Percentiles rank a stretch among this genome's conserved stretches.
These are phyloP conservation scores for Bos taurus DNA, from an alignment of 2,113 vertebrate genomes.

Conservation along the genomic window DNA sequence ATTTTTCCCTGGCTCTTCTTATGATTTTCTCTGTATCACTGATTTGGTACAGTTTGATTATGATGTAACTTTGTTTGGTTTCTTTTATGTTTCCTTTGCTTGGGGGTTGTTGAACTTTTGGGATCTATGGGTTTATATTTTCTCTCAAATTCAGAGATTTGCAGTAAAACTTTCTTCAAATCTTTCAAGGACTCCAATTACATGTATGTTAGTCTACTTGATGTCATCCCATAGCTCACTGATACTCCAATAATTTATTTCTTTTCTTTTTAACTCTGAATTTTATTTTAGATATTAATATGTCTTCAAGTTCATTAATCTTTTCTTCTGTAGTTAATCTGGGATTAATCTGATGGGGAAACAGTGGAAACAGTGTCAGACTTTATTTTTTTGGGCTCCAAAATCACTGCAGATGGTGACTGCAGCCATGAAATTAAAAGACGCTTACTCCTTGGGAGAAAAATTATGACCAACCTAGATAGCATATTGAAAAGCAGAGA, in stretches of 20 bases:
- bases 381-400: no score
- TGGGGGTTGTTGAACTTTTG: background rate
- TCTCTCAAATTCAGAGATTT: background rate
- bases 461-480: no score
- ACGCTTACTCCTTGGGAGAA: no score
- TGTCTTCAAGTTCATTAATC: background rate
- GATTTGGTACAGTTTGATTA: background rate
- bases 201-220: background rate
- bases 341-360: background rate
- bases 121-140: background rate
- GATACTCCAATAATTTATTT: background rate
- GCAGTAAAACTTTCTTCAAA: background rate
- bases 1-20: background rate
- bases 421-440: no score
- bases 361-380: no score
- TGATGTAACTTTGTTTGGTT: background rate
- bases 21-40: background rate
- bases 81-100: background rate
- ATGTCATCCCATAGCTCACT: background rate
- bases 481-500: no score
- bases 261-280: background rate
- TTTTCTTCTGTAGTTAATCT: background rate
- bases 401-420: no score
- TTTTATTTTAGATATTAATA: background rate
- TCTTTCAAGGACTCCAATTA: background rate